Evolutionary conservation across 2,888 invertebrate genomes (phyloP).

Genomic region (Dromius quadrimaculatus): DNA sequence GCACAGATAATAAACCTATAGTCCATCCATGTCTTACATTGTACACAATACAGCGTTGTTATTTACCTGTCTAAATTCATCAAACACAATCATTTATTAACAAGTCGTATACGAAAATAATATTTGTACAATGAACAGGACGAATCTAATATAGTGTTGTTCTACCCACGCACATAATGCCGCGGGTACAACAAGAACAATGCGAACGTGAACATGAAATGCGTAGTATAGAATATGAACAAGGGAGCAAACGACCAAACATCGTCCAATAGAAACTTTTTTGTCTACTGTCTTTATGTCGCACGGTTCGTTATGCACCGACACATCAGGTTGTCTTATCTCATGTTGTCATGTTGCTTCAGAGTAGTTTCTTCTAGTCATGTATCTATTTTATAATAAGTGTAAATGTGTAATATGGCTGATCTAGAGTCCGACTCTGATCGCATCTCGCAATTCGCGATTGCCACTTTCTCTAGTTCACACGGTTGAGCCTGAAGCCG

Average conservation of each 20-base stretch:
- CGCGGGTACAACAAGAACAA: conserved; percentile 4
- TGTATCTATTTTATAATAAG: too few species aligned
- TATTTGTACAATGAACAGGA: conserved; percentile 30
- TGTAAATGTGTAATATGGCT: too few species aligned
- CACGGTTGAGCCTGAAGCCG: conserved; percentile 56
- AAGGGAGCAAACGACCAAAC: not conserved
- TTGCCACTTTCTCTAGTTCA: conserved; percentile 62
- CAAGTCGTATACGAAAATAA: conserved; percentile 21
- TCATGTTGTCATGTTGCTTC: too few species aligned
- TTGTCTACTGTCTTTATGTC: too few species aligned
- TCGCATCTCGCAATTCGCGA: conserved; percentile 59
- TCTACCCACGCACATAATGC: conserved; percentile 27
- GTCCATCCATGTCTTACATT: not conserved
- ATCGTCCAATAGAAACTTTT: not conserved
- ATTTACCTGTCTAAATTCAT: conserved; percentile 38
- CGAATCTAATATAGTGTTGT: conserved; percentile 20
- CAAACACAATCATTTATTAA: conserved; percentile 35
- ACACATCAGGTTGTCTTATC: not conserved
- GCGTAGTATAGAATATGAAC: not conserved
- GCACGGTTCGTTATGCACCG: not conserved
- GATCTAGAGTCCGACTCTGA: conserved; percentile 46
- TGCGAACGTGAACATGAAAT: not conserved
- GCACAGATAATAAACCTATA: not conserved
- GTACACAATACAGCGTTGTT: conserved; percentile 1
- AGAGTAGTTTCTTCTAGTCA: too few species aligned